A percentile compares a stretch with the other conserved stretches of the same genome.
Evolutionary conservation across 2,888 invertebrate genomes (phyloP).

Genomic region (Calameuta pallipes): DNA sequence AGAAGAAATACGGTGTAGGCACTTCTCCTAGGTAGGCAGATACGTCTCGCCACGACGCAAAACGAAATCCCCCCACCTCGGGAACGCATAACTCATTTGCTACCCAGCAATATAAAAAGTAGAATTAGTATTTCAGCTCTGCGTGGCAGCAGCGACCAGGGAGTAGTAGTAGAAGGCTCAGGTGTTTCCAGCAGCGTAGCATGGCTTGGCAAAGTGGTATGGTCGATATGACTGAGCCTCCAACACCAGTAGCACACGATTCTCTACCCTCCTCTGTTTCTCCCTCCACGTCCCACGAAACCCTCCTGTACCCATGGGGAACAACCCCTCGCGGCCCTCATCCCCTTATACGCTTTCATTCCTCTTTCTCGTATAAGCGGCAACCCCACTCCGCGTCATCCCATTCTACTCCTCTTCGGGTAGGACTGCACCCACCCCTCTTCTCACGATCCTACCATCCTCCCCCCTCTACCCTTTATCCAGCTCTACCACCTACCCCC

Average conservation of each 20-base stretch:
- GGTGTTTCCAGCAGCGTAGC: constrained; percentile 46
- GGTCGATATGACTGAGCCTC: constrained; percentile 56
- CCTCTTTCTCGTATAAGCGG: neutral
- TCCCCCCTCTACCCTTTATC: constrained; percentile 13
- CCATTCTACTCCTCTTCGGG: neutral
- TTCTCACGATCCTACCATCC: constrained; percentile 29
- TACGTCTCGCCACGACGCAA: neutral
- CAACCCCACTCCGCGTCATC: neutral
- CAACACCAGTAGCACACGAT: neutral
- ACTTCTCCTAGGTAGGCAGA: neutral
- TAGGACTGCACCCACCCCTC: constrained; percentile 16
- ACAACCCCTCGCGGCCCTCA: constrained; percentile 32
- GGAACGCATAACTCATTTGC: constrained; percentile 5
- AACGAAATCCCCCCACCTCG: neutral
- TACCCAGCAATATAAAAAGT: constrained; percentile 16
- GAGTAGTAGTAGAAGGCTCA: constrained; percentile 34
- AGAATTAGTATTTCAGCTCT: constrained; percentile 21
- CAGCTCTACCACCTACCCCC: constrained; percentile 17
- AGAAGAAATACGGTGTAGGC: neutral
- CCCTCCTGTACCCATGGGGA: neutral
- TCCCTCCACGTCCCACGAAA: neutral
- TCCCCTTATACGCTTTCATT: constrained; percentile 27
- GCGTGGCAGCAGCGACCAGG: constrained; percentile 9
- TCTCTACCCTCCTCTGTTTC: neutral
- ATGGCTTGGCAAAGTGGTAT: constrained; percentile 51